Base-by-base conservation (phyloP, 2,888 invertebrate genomes). In the Parnassius apollo region DNA sequence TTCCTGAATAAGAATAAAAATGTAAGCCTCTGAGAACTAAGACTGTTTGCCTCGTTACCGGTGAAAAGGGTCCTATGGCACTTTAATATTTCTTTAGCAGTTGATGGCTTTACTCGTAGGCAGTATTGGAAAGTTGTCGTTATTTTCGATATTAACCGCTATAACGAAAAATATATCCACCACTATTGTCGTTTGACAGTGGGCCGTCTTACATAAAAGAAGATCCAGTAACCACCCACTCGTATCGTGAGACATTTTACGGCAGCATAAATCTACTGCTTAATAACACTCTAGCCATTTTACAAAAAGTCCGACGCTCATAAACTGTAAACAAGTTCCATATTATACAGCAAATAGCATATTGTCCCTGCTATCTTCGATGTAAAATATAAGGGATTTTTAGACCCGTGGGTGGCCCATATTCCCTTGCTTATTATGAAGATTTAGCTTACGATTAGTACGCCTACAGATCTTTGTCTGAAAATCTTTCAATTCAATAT, bases 221-320 rank as follows among this genome's bases (percentile, higher is more conserved):
- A 48, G 13, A 58, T 42, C 10, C 11, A 9, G 54, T 54, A 54
- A 54, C 35, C n/a, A 42, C 42, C 56, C 56, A 56, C 56, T 8
- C 22, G 45, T 46, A 51, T 57, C 50, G 44, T 9, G 7, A 13
- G 49, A 13, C 49, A 45, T 69, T 82, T 82, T 73, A 80, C 73
- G 69, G 68, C 70, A 59, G 64, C 74, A 76, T 81, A 80, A 82
- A 82, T 78, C 74, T 69, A 42, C 56, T 64, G 69, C 75, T 77
- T 80, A 77, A 77, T 77, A 76, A 71, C 72, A 49, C 67, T 35
- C 35, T 56, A 51, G 68, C 58, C 65, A 48, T 67, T 66, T 63
- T 62, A 61, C 57, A 67, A 67, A 67, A 66, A 65, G 67, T 56
- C 66, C 42, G 65, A 25, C 54, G 69, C 61, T 69, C 71, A 68